phyloP scores from a whole-genome alignment of 2,113 vertebrate species.

The Macroglossus sobrinus region DNA sequence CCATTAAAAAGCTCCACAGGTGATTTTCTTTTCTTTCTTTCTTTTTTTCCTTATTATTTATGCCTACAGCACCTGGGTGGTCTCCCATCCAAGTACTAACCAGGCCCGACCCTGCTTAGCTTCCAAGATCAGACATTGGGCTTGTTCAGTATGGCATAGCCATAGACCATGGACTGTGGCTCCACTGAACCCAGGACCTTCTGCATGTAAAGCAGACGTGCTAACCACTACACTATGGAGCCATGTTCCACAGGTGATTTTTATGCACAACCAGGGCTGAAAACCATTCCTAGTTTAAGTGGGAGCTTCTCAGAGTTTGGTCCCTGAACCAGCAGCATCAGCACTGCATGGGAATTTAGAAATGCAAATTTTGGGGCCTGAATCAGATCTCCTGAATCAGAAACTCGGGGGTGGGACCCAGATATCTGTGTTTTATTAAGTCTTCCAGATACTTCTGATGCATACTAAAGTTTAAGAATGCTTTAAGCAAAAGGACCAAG shows the following conservation, averaged over 20 bases:
- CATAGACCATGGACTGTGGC: too few species aligned
- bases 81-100: too few species aligned
- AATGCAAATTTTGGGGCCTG: background rate
- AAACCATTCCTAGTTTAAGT: background rate
- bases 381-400: background rate
- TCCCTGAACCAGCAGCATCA: background rate
- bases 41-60: too few species aligned
- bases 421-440: background rate
- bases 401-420: background rate
- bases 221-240: too few species aligned
- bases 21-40: too few species aligned
- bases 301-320: background rate
- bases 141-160: too few species aligned
- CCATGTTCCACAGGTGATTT: background rate
- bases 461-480: background rate
- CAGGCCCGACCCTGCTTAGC: too few species aligned
- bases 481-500: background rate
- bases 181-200: too few species aligned
- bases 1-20: background rate
- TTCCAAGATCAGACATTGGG: too few species aligned
- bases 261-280: background rate
- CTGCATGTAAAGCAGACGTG: too few species aligned
- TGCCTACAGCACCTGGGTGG: too few species aligned
- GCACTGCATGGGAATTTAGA: background rate
- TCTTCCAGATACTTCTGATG: background rate